Evolutionary conservation across 1,140 invertebrate species (phyloP).

Genomic region (Drosophila suzukii): DNA sequence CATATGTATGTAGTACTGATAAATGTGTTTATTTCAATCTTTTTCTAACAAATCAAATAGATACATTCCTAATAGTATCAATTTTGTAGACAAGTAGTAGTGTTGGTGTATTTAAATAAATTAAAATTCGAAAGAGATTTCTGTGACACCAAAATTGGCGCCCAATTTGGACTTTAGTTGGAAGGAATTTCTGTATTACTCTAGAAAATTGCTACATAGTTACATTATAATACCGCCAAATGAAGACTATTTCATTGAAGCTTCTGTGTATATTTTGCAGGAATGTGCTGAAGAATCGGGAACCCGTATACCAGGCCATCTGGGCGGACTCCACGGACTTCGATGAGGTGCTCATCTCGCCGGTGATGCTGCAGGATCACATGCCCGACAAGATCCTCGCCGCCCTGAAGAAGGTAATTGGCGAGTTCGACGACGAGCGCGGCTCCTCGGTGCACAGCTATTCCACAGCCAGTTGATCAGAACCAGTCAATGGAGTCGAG

Average conservation of each 20-base stretch:
- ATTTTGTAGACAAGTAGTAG: not conserved
- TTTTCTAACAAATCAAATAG: constrained; percentile 4
- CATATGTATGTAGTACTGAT: not conserved
- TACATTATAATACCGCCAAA: no score
- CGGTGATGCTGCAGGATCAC: constrained; percentile 96
- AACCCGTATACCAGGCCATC: constrained; percentile 95
- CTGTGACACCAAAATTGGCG: not conserved
- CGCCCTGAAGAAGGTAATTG: constrained; percentile 93
- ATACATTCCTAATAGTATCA: not conserved
- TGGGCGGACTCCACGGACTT: constrained; percentile 95
- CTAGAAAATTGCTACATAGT: constrained; percentile 7
- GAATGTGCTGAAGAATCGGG: constrained; percentile 88
- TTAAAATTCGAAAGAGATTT: not conserved
- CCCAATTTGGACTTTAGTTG: not conserved
- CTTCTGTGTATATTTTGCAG: constrained; percentile 84
- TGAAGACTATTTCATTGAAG: not conserved
- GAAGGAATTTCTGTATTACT: not conserved
- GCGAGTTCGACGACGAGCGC: constrained; percentile 67
- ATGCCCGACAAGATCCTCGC: constrained; percentile 96
- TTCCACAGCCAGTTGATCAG: constrained; percentile 75
- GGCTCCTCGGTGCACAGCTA: constrained; percentile 72
- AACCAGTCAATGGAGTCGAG: constrained; percentile 12
- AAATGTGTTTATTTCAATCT: not conserved
- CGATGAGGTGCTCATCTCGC: constrained; percentile 95
- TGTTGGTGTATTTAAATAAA: not conserved